Evolutionary conservation across 1,140 invertebrate species (phyloP), one percentile per base, ranked within the genome.

Genomic region (Brachionus angularis): DNA sequence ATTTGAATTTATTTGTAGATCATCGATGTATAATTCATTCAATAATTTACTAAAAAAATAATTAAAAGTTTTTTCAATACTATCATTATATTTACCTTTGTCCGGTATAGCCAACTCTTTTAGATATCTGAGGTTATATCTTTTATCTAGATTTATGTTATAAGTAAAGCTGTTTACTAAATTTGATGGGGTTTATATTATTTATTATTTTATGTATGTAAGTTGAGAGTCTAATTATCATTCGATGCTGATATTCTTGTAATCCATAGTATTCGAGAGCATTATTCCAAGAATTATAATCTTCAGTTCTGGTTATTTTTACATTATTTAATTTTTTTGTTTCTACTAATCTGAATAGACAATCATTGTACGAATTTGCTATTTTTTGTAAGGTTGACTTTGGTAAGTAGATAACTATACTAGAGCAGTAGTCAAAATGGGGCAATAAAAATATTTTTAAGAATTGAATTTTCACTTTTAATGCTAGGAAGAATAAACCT

Each of bases 71-170:
- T 52, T 52, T 29, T 52, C 49, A 52, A 21, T 27, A 52, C 25
- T 27, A 52, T 52, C 25, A 52, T 52, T 52, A 27, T 27, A 52
- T 52, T 52, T 52, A 27, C 25, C 49, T 52, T 27, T 52, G 49
- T 21, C 25, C 29, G 49, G 49, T 29, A 52, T 52, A 52, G 49
- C 21, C 3, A 52, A 52, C 25, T 52, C 23, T 27, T 5, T 27
- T 52, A 27, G 25, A 10, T 52, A 27, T 52, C 49, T 52, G n/a
- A 52, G n/a, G 4, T 52, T 12, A 21, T 27, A 10, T 25, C 29
- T 21, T 52, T 52, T 21, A 27, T 52, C 29, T 5, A 52, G 25
- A 27, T 21, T 27, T n/a, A 23, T 2, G 25, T 49, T 49, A 7
- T 21, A 23, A 18, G 25, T 10, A 49, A 49, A 49, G 21, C 4